These are phyloP conservation scores for Hipposideros larvatus DNA, from an alignment of 2,797 vertebrate species.

Conservation along the genomic window DNA sequence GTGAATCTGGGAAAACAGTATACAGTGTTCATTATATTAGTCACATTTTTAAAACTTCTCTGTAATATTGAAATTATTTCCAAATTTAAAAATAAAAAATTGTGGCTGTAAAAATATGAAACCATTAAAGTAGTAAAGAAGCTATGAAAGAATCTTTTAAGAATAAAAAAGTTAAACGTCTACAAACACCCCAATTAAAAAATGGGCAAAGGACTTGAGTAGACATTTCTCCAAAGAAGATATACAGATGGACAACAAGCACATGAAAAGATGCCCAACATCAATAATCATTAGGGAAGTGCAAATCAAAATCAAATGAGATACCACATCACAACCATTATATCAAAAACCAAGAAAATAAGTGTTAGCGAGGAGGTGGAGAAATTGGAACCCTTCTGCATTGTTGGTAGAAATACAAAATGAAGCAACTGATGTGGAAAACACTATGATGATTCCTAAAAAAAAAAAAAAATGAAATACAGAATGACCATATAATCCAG, in stretches of 20 bases:
- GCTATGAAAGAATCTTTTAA: background rate
- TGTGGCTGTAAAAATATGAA: background rate
- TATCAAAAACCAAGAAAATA: background rate
- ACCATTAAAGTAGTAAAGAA: background rate
- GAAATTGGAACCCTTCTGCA: background rate
- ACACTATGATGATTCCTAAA: background rate
- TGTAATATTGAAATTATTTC: background rate
- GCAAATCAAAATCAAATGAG: background rate
- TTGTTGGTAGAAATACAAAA: background rate
- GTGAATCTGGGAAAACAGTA: background rate
- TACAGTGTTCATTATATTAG: background rate
- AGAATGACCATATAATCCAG: background rate
- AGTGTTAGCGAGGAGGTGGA: background rate
- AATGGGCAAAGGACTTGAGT: background rate
- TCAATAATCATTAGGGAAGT: background rate
- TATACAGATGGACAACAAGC: background rate
- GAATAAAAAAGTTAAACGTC: slow-evolving; percentile 48
- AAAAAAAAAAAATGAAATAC: background rate
- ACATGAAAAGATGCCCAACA: background rate
- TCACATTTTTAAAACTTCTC: background rate
- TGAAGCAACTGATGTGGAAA: background rate
- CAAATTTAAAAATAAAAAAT: background rate
- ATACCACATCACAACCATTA: background rate
- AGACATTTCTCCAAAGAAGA: background rate
- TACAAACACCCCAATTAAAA: background rate